Evolutionary conservation across 2,888 invertebrate species (phyloP), one percentile per base, ranked within the genome.

Genomic region (Aricia artaxerxes): DNA sequence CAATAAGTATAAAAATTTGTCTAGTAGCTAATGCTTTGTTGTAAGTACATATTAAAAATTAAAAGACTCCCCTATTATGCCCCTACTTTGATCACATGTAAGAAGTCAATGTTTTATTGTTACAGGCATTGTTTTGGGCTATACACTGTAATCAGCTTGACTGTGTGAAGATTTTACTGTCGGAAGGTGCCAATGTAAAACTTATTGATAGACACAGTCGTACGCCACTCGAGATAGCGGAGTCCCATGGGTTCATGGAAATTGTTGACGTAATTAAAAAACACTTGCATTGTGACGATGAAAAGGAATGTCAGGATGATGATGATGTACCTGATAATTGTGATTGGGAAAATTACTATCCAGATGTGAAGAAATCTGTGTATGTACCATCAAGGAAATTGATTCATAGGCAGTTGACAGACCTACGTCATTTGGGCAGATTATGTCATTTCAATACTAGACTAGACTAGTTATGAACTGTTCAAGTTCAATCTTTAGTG

Each of bases 101-200:
- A 31, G 4, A 64, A 64, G 24, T 64, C 11, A 31, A 61, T 24
- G 78, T 78, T 57, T 61, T 60, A 75, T 73, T 44, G 78, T 91
- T 90, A 73, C 89, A 96, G 96, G 96, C 96, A 73, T 84, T 96
- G 78, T 96, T 96, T 87, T 96, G 96, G 95, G 96, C 96, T 77
- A 95, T 94, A 11, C 92, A 94, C 83, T 92, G 93, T 82, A 96
- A 96, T 84, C 92, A 95, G 83, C 86, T 90, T 24, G 94, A 95
- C 80, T 91, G 95, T 79, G 90, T 96, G 31, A 90, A 95, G 86
- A 85, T 95, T 82, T 90, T 97, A 1, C 88, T 96, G 78, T 87
- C 93, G 31, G 87, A 91, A 77, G 95, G 94, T n/a, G 95, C 95
- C 16, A 90, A 95, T 81, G 84, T 90, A 76, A 88, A 88, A 16